Base-by-base conservation (phyloP, 2,888 invertebrate genomes). In the Cephus pygmeus region DNA sequence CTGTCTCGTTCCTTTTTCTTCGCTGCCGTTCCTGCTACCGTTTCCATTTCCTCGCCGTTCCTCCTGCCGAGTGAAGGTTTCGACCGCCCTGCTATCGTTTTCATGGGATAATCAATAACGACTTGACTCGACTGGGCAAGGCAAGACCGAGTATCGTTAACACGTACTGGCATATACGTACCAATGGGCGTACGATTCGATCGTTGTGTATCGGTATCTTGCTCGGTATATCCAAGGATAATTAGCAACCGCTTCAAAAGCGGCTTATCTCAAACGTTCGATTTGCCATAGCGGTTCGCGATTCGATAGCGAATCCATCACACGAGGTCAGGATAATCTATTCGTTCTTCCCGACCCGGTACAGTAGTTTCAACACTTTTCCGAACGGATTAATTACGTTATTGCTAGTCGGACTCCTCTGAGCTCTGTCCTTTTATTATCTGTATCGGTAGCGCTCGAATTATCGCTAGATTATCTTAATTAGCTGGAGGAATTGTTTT, bases 401-500 rank as follows among this genome's bases (percentile, higher is more conserved):
- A 56, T 56, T 9, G 56, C 9, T 0, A 23, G 9, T 56, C 56
- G 23, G 56, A 56, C 9, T 56, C 56, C 9, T 9, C 15, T 4
- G 40, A 40, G 15, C 40, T 40, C 56, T 23, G 9, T 56, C 23
- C 15, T 56, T 1, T 56, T 56, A 23, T 56, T 56, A 56, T 23
- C 23, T 23, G 56, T 56, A 56, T 56, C 56, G 23, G 56, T 56
- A 23, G 56, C 33, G 31, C 12, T 33, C 71, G 33, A 85, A 88
- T 86, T 87, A 89, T 89, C 87, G 85, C 81, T 81, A 86, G 88
- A 90, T 90, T 89, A 89, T 88, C 90, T 89, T 90, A 90, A 90
- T 90, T 90, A 90, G 88, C 86, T 15, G 82, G 34, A 85, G 83
- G 85, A 85, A 90, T 90, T 89, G 89, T 90, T 89, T 87, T 87